Conservation (phyloP, 1,140 invertebrate species). For the Samia ricini region DNA sequence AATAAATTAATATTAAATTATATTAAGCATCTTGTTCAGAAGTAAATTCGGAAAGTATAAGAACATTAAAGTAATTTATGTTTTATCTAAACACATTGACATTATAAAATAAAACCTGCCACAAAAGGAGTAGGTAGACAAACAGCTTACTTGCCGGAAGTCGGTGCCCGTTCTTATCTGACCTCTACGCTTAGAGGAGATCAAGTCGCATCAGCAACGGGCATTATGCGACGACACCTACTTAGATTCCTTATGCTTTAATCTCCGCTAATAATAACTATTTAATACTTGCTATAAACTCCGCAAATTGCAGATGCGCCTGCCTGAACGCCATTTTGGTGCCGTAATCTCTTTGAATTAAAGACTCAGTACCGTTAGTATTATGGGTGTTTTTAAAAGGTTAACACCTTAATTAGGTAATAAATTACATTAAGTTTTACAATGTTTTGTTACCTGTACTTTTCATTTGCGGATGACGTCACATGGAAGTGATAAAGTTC, state of each 20-base stretch:
- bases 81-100: not conserved
- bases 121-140: conserved; percentile 1
- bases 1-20: not conserved
- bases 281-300: too few relatives aligned
- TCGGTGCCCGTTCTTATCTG: not conserved
- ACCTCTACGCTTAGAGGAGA: not conserved
- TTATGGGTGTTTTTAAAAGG: too few relatives aligned
- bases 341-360: too few relatives aligned
- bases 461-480: too few relatives aligned
- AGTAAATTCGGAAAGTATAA: not conserved
- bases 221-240: not conserved
- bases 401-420: too few relatives aligned
- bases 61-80: not conserved
- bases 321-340: too few relatives aligned
- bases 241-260: not conserved
- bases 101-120: not conserved
- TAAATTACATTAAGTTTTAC: too few relatives aligned
- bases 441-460: too few relatives aligned
- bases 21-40: not conserved
- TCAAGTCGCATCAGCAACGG: not conserved
- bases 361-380: too few relatives aligned
- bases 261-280: not conserved
- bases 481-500: too few relatives aligned
- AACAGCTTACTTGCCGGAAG: not conserved
- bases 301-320: too few relatives aligned